Percentiles rank a stretch among this genome's conserved stretches.
These are phyloP conservation scores for Esperia sulphurella DNA, from an alignment of 2,888 invertebrate genomes.

Conservation along the genomic window DNA sequence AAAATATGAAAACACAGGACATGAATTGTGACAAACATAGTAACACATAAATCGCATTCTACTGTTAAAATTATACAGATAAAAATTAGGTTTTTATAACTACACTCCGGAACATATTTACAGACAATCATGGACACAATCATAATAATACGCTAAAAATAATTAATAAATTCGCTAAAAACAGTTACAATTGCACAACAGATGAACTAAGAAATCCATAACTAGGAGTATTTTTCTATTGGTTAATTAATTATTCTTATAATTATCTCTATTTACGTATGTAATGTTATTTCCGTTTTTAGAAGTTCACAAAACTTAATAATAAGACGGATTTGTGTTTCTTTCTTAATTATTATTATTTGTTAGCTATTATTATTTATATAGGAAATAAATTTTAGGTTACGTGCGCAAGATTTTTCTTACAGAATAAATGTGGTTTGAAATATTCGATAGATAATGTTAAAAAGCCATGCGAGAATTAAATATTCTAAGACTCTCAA, in stretches of 20 bases:
- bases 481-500: conserved; percentile 37
- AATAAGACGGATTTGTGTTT: conserved; percentile 66
- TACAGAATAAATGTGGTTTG: conserved; percentile 25
- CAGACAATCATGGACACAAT: conserved; percentile 59
- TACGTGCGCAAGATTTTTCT: conserved; percentile 15
- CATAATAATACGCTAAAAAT: conserved; percentile 40
- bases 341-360: conserved; percentile 22
- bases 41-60: conserved; percentile 41
- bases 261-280: conserved; percentile 74
- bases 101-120: conserved; percentile 70
- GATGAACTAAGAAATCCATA: conserved; percentile 61
- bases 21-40: conserved; percentile 34
- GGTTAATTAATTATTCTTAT: conserved; percentile 63
- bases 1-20: conserved; percentile 44
- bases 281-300: conserved; percentile 56
- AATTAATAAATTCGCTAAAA: conserved; percentile 72
- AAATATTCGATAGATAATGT: conserved; percentile 32
- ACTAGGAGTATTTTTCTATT: conserved; percentile 67
- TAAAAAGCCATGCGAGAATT: conserved; percentile 69
- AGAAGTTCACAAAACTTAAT: conserved; percentile 65
- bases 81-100: conserved; percentile 38
- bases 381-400: conserved; percentile 11
- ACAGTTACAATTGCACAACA: conserved; percentile 59
- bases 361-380: conserved; percentile 21
- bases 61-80: conserved; percentile 47